Evolutionary conservation across 2,888 invertebrate genomes (phyloP), one percentile per base, ranked within the genome.

Genomic region (Apodemia hepburni): DNA sequence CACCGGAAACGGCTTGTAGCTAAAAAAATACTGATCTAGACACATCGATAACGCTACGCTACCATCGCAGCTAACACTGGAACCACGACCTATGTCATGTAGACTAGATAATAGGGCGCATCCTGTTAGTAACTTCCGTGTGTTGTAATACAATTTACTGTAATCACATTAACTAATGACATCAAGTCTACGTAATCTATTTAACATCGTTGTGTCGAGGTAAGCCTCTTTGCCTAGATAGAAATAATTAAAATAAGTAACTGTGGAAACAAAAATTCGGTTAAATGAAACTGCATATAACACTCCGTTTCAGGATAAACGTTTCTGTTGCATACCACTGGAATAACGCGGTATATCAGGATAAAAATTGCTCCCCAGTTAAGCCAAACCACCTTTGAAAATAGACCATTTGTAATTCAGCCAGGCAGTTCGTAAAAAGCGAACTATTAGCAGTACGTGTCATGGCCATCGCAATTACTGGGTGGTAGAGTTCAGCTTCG

Each of bases 81-180:
- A 6, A 54, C 54, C 29, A 54, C n/a, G 7, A 2, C 15, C 54
- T 29, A 15, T 7, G 54, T 54, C 54, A 54, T 54, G 54, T 54
- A 54, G 54, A 54, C 54, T 27, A 54, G 54, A 75, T 79, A 79
- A 82, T 81, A 73, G 74, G 65, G 67, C 68, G 69, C 75, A 78
- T 81, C 81, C 83, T 81, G 82, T 79, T 79, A 68, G 75, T 80
- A 72, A 79, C 78, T 80, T 81, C 81, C 81, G 27, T 77, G 70
- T 75, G 77, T 74, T 72, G 78, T 87, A 87, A 86, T 80, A 80
- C 82, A 82, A 82, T 87, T 85, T 82, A 74, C 80, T 76, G 75
- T 85, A 87, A 87, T 87, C 78, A 78, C 76, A 82, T 87, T 86
- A 88, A 70, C 73, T 66, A 84, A 81, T 83, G 82, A 81, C 82